These are phyloP conservation scores for Apodemia hepburni DNA, from an alignment of 2,888 invertebrate genomes.

Conservation along the genomic window DNA sequence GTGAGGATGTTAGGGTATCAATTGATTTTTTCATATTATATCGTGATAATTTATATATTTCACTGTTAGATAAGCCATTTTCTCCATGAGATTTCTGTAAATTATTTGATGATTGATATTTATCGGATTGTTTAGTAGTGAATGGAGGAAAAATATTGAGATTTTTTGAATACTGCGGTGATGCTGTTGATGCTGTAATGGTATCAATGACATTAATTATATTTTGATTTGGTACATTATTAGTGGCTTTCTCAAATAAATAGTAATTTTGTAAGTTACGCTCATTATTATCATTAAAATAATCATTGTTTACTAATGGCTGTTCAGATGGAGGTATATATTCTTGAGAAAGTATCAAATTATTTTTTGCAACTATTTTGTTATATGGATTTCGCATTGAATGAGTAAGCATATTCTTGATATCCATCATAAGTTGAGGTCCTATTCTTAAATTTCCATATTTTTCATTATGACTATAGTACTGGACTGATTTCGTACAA, in stretches of 20 bases:
- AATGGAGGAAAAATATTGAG: background rate
- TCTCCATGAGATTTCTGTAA: background rate
- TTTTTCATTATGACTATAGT: constrained; percentile 63
- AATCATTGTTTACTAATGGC: constrained; percentile 56
- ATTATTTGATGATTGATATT: background rate
- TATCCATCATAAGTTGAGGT: constrained; percentile 77
- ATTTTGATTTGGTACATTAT: constrained; percentile 44
- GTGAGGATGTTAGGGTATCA: background rate
- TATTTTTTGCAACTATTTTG: constrained; percentile 51
- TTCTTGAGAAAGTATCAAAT: constrained; percentile 58
- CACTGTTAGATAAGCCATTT: background rate
- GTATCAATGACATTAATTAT: constrained; percentile 43
- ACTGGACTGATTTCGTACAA: constrained; percentile 68
- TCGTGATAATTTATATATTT: background rate
- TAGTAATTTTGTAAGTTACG: constrained; percentile 51
- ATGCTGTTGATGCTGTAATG: constrained; percentile 58
- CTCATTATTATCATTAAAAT: constrained; percentile 47
- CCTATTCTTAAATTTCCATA: constrained; percentile 70
- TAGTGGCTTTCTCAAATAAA: constrained; percentile 53
- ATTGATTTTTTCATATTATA: background rate
- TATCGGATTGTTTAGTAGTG: background rate
- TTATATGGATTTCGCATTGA: constrained; percentile 68
- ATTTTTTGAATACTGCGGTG: constrained; percentile 46
- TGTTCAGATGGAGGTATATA: constrained; percentile 66
- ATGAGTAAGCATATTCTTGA: constrained; percentile 79